Base-by-base conservation (phyloP, 2,797 vertebrate species). In the Chrosomus eos region DNA sequence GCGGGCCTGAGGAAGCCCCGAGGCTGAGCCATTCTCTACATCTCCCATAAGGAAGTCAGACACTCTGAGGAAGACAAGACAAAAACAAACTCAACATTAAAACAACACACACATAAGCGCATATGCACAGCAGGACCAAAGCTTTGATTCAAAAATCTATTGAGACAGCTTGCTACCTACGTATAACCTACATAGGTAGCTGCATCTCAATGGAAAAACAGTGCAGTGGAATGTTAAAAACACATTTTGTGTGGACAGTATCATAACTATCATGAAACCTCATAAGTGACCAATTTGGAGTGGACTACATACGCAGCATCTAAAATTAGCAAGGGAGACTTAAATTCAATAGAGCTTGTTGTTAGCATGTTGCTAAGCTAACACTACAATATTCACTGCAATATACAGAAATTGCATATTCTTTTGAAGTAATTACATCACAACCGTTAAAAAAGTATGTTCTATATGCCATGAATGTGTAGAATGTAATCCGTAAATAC, bases 1-100 rank as follows among this genome's bases (percentile, higher is more conserved):
- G 88, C 92, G 95, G 92, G 97, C 97, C 92, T 96, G 95, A 95
- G 96, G 95, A 89, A 97, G 95, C 93, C 96, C 96, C 94, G 97
- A 89, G 93, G 97, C 95, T 51, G 97, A 96, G 91, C 96, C 96
- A 94, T 94, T 98, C 95, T 98, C 97, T 96, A 98, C 96, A 97
- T 99, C 98, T 96, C 98, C 98, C 98, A 99, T 99, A 97, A 99
- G 97, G 96, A 99, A 97, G 93, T 98, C 97, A 94, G 98, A 99
- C 94, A 99, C 96, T 91, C 98, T 99, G 94, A 84, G 88, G 91
- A 82, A 83, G 88, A 88, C 91, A 91, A 78, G 92, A 85, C 90
- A 81, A 71, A 88, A 85, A 80, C 60, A 4, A 38, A 71, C 7
- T 70, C 45, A 64, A 16, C 28, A 36, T 81, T 58, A 77, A 43